Percentiles rank a stretch among this genome's conserved stretches.
These are phyloP conservation scores for Pterocles burchelli DNA, from an alignment of 2,113 vertebrate genomes.

Conservation along the genomic window DNA sequence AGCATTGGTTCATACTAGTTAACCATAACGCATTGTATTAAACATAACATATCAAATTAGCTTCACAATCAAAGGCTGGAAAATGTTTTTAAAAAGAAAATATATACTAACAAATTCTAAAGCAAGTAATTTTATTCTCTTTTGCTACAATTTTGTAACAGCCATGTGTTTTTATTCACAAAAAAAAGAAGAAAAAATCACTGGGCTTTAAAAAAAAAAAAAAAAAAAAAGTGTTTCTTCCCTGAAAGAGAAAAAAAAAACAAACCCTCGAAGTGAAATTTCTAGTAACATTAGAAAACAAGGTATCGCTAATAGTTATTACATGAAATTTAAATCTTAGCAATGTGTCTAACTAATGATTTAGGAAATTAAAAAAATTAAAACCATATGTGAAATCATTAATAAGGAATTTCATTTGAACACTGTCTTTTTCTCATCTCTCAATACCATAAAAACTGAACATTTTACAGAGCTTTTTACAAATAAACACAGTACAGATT, in stretches of 20 bases:
- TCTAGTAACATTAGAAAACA: neutral
- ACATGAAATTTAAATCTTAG: neutral
- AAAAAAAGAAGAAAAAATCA: neutral
- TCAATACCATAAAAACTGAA: neutral
- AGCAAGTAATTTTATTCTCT: neutral
- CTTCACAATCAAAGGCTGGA: neutral
- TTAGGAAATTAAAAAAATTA: neutral
- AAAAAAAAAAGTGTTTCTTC: neutral
- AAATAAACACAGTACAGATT: neutral
- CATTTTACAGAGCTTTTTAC: neutral
- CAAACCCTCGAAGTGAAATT: neutral
- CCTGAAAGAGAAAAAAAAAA: neutral
- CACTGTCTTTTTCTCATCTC: neutral
- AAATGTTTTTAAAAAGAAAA: neutral
- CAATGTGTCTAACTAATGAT: neutral
- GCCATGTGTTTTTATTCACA: neutral
- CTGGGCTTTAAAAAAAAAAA: neutral
- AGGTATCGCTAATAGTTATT: neutral
- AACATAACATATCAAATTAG: neutral
- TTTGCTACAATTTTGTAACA: neutral
- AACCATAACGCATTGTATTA: neutral
- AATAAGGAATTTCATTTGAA: neutral
- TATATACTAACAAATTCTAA: neutral
- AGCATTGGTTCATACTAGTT: neutral
- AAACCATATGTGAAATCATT: neutral